Evolutionary conservation across 2,113 vertebrate species (phyloP).

Genomic region (Antechinus stuartii): DNA sequence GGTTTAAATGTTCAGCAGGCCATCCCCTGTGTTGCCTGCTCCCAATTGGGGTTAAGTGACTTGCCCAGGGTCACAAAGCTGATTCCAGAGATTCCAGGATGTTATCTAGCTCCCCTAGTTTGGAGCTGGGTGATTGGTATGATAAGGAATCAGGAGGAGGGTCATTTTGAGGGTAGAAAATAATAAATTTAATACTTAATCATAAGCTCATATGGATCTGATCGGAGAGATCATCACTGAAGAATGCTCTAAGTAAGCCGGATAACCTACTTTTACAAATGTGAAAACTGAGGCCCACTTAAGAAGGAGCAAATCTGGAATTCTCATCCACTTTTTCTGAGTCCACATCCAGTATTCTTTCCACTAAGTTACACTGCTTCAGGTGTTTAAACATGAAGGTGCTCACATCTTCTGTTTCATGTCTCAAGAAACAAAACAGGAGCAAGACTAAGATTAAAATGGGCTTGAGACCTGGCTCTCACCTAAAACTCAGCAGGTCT

Average conservation of each 20-base stretch:
- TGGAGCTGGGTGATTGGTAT: not conserved
- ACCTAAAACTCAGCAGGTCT: constrained; percentile 16
- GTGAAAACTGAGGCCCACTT: not conserved
- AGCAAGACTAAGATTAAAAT: not conserved
- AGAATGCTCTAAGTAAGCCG: not conserved
- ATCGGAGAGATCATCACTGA: not conserved
- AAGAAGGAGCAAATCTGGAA: not conserved
- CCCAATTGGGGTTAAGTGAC: not conserved
- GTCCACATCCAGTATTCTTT: not conserved
- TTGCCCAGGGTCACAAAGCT: no score
- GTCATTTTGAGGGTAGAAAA: not conserved
- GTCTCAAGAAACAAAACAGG: not conserved
- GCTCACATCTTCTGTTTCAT: no score
- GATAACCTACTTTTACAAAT: not conserved
- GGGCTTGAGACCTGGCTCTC: not conserved
- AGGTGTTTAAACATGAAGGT: not conserved
- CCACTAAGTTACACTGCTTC: not conserved
- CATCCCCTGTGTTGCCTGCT: not conserved
- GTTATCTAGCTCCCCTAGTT: not conserved
- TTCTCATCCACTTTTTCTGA: not conserved
- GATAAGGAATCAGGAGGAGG: not conserved
- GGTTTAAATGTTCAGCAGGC: not conserved
- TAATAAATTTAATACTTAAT: constrained; percentile 4
- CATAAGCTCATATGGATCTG: not conserved
- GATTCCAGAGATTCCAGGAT: no score